Evolutionary conservation across 2,888 invertebrate genomes (phyloP).

Genomic region (Apamea crenata): DNA sequence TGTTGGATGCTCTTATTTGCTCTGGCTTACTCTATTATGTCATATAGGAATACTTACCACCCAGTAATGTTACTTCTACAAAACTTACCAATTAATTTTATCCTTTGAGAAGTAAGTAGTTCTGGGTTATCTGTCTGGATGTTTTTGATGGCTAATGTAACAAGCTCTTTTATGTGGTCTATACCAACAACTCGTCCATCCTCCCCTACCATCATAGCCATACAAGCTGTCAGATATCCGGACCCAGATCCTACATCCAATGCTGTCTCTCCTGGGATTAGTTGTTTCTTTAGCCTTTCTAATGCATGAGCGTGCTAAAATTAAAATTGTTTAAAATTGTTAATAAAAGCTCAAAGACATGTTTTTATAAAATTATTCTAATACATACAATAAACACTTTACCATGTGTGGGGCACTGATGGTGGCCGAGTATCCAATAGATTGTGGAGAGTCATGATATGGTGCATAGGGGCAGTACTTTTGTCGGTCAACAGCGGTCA

Average conservation of each 20-base stretch:
- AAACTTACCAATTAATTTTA: slow-evolving; percentile 93
- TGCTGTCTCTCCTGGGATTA: slow-evolving; percentile 94
- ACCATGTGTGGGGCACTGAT: slow-evolving; percentile 99
- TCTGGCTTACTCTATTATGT: not conserved
- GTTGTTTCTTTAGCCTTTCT: slow-evolving; percentile 94
- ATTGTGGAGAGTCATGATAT: slow-evolving; percentile 97
- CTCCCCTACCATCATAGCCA: slow-evolving; percentile 95
- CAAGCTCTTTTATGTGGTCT: slow-evolving; percentile 96
- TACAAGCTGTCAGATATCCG: slow-evolving; percentile 97
- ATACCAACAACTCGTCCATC: slow-evolving; percentile 94
- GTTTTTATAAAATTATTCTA: not conserved
- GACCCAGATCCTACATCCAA: slow-evolving; percentile 98
- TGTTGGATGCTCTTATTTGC: not conserved
- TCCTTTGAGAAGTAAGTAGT: slow-evolving; percentile 92
- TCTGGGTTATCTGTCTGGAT: slow-evolving; percentile 93
- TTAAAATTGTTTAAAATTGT: not conserved
- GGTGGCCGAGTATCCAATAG: slow-evolving; percentile 98
- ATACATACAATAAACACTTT: slow-evolving; percentile 56
- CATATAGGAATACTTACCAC: not conserved
- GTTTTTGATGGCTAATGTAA: slow-evolving; percentile 94
- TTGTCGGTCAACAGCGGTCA: slow-evolving; percentile 95
- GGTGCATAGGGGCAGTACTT: slow-evolving; percentile 94
- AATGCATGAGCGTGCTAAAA: slow-evolving; percentile 97
- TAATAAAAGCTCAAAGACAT: not conserved
- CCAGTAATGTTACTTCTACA: not conserved